Percentiles rank a stretch among this genome's conserved stretches.
Evolutionary conservation across 2,113 vertebrate genomes (phyloP).

Genomic region (Pongo pygmaeus): DNA sequence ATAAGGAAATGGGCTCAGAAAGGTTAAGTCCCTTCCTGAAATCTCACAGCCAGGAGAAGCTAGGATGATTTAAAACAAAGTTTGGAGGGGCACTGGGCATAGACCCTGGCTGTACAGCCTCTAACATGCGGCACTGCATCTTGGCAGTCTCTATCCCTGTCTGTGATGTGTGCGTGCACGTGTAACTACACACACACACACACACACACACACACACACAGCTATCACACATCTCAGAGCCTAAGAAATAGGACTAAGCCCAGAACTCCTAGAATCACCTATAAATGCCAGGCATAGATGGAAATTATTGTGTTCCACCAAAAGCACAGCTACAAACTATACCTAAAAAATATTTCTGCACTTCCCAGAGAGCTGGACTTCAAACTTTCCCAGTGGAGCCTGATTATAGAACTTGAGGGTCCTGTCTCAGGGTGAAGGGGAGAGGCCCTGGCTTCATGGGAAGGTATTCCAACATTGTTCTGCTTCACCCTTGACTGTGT

Average conservation of each 20-base stretch:
- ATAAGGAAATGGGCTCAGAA: not conserved
- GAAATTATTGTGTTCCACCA: not conserved
- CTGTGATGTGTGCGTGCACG: not conserved
- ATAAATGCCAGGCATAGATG: not conserved
- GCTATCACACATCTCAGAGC: not conserved
- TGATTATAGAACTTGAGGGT: not conserved
- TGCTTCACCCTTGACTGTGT: not conserved
- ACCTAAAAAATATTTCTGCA: not conserved
- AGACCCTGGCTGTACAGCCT: fast-evolving
- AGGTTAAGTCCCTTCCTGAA: not conserved
- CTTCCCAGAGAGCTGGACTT: not conserved
- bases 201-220: not conserved
- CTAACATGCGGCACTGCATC: not conserved
- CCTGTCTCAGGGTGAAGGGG: not conserved
- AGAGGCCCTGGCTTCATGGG: not conserved
- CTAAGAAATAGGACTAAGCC: not conserved
- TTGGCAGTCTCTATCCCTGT: fast-evolving
- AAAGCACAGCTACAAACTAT: not conserved
- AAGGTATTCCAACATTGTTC: not conserved
- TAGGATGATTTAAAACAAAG: not conserved
- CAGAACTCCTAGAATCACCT: not conserved
- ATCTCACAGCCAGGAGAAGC: not conserved
- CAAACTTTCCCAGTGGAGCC: not conserved
- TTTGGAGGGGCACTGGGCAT: not conserved
- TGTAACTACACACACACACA: fast-evolving